Base-by-base conservation (phyloP, 64 coral and sea anemone genomes). In the Anthopleura sola region DNA sequence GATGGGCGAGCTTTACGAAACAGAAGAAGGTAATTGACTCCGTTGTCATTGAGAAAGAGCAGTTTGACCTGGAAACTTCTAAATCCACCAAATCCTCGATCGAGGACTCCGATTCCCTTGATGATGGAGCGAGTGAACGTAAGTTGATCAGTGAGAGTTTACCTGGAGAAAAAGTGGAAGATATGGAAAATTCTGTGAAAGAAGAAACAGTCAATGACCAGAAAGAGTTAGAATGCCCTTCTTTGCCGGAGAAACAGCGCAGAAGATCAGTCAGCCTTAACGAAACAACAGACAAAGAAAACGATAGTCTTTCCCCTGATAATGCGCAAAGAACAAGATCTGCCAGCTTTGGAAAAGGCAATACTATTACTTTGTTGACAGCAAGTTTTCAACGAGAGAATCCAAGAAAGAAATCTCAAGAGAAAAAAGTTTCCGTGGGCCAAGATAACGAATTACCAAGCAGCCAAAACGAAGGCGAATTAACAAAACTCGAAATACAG, bases 1-100 rank as follows among this genome's bases (percentile, higher is more conserved):
- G 82, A 32, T 83, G 82, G 82, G 82, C 82, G 24, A 83, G 51
- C 12, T 83, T 83, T 56, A 21, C 26, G 46, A 83, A 83, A 83
- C 50, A 60, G 19, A 83, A 60, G 33, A 83, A 83, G 47, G 31
- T 21, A 10, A 44, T 0, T 28, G 39, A 79, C 8, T 36, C 33
- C 2, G 49, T 32, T 48, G 78, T 46, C n/a, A 49, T 79, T 29
- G 77, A 37, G 33, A 79, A 20, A 6, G 77, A 79, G 36, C 1
- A 5, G 60, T 7, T n/a, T 66, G 66, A 71, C 66, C 13, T 15
- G 14, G 66, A 34, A 32, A 71, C 2, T 15, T 36, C 66, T 71
- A 34, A 71, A 36, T 3, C 66, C 28, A 71, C 26, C 7, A 71
- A 32, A 20, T 32, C 21, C 7, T 23, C 15, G 28, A 71, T 32